Evolutionary conservation across 2,113 vertebrate species (phyloP).

Genomic region (Coturnix japonica): DNA sequence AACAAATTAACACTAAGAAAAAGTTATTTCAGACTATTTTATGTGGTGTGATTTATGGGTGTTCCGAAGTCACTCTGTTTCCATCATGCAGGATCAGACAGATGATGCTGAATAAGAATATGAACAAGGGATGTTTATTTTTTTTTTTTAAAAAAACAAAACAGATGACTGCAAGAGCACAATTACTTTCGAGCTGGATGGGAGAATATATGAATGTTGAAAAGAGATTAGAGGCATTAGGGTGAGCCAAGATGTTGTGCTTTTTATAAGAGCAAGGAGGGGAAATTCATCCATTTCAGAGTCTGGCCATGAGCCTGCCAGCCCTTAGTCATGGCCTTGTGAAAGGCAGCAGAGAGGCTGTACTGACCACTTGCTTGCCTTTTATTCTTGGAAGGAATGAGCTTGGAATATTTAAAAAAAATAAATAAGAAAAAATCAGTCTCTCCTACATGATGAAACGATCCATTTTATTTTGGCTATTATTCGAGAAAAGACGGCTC

Average conservation of each 20-base stretch:
- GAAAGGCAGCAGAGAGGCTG: not conserved
- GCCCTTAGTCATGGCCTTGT: slow-evolving; percentile 33
- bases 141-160: not conserved
- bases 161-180: not conserved
- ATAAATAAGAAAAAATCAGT: not conserved
- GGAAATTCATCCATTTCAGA: slow-evolving; percentile 6
- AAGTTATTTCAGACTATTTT: not conserved
- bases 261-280: slow-evolving; percentile 14
- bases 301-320: slow-evolving; percentile 34
- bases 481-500: not conserved
- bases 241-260: slow-evolving; percentile 46
- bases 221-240: slow-evolving; percentile 46
- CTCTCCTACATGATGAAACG: not conserved
- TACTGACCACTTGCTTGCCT: slow-evolving; percentile 32
- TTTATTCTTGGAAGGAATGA: slow-evolving; percentile 35
- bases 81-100: not conserved
- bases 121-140: not conserved
- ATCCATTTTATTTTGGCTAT: not conserved
- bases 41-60: not conserved
- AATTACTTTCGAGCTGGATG: not conserved
- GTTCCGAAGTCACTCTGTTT: not conserved
- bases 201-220: slow-evolving; percentile 27
- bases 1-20: not conserved
- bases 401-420: not conserved
- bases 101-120: slow-evolving; percentile 14